phyloP scores from a whole-genome alignment of 1,140 invertebrate genomes.

The Drosophila equinoxialis region DNA sequence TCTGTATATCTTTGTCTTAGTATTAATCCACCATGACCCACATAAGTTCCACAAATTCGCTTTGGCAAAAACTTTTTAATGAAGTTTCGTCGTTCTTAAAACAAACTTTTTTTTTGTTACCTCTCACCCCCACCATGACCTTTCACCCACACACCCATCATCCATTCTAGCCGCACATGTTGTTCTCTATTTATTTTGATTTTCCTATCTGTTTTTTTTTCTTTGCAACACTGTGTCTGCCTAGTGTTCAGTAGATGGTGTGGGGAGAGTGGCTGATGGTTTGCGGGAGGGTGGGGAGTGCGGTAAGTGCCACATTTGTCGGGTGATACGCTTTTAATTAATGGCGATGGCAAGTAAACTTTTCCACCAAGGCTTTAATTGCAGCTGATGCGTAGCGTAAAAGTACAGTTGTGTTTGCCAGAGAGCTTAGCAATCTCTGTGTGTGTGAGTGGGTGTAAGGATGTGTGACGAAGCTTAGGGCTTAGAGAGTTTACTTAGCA shows the following conservation, averaged over 20 bases:
- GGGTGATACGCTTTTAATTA: conserved; percentile 77
- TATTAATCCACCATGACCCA: conserved; percentile 47
- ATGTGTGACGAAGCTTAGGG: conserved; percentile 34
- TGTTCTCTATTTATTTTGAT: conserved; percentile 74
- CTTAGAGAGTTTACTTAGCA: conserved; percentile 51
- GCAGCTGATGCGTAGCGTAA: conserved; percentile 51
- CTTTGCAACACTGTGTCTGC: conserved; percentile 25
- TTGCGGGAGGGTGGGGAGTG: conserved; percentile 5
- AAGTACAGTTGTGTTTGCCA: conserved; percentile 31
- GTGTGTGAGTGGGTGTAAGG: background rate
- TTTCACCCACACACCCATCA: background rate
- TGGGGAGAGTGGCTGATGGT: background rate
- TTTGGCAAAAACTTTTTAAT: conserved; percentile 73
- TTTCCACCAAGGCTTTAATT: conserved; percentile 61
- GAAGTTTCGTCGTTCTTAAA: conserved; percentile 74
- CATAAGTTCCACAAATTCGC: conserved; percentile 60
- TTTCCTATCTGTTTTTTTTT: conserved; percentile 23
- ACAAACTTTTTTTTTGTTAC: conserved; percentile 51
- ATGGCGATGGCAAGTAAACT: conserved; percentile 63
- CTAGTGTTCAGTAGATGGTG: conserved; percentile 1
- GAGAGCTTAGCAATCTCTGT: conserved; percentile 56
- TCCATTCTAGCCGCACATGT: conserved; percentile 52
- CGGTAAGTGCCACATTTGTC: conserved; percentile 63
- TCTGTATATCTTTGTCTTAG: background rate
- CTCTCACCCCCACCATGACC: conserved; percentile 13